These are phyloP conservation scores for Phaenicophaeus curvirostris DNA, from an alignment of 2,797 vertebrate genomes.

Conservation along the genomic window DNA sequence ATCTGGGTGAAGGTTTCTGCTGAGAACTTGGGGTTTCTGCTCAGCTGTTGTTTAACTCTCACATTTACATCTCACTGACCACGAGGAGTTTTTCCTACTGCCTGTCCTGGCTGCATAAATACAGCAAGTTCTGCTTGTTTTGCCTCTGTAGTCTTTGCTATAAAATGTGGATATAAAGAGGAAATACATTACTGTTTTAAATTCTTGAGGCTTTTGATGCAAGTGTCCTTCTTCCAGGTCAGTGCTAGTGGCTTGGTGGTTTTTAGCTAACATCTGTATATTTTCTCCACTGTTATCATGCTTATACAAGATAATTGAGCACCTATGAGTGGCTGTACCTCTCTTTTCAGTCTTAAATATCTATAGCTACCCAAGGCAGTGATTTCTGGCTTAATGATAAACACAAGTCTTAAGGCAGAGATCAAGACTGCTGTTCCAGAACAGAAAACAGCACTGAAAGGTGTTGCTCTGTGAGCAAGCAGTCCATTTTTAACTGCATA, in stretches of 20 bases:
- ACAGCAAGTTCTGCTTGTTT: neutral
- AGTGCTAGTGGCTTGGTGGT: neutral
- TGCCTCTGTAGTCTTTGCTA: accelerated
- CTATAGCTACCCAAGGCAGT: neutral
- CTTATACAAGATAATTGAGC: neutral
- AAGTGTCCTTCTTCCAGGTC: neutral
- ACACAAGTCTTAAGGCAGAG: neutral
- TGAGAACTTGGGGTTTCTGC: neutral
- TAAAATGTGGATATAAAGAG: neutral
- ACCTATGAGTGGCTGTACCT: neutral
- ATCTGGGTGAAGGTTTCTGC: neutral
- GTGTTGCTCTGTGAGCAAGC: neutral
- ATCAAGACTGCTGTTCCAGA: neutral
- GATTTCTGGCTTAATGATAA: neutral
- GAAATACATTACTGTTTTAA: neutral
- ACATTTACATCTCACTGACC: neutral
- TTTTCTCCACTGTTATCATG: neutral
- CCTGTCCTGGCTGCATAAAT: too few species aligned
- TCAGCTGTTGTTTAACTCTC: neutral
- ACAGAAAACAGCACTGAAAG: neutral
- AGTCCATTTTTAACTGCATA: accelerated
- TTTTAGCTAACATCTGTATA: neutral
- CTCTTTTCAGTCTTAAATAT: neutral
- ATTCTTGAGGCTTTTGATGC: neutral
- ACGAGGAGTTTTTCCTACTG: neutral